Evolutionary conservation across 2,113 vertebrate species (phyloP), one percentile per base, ranked within the genome.

Genomic region (Sula dactylatra): DNA sequence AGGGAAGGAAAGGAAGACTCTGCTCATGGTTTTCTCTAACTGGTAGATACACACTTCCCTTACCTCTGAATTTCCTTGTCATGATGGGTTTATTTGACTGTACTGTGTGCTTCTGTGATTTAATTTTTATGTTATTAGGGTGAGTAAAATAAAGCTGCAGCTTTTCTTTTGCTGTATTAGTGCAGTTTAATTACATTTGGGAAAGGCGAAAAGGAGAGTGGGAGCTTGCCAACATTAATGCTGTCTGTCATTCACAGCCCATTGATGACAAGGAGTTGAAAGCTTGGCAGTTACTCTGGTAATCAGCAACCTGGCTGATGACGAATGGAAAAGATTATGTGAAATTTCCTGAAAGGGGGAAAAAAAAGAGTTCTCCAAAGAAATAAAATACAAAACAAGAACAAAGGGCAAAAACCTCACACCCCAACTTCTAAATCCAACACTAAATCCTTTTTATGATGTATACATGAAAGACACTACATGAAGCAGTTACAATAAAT

Each of bases 201-300:
- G 96, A 97, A 96, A 97, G 93, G 94, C 94, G 88, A 95, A 96
- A 97, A 96, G 89, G 96, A 97, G 95, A 96, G 93, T 97, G 96
- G 95, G 95, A 97, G 94, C 89, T 93, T 97, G 96, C 97, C 97
- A 97, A 96, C 96, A 97, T 97, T 95, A 96, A 97, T 96, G 94
- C 97, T 97, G 97, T 96, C 97, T 97, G 97, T 97, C 97, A 97
- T 97, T 96, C 96, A 97, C 96, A 96, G 94, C 93, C 96, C 94
- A 96, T 97, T 97, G 97, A 97, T 97, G 97, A 97, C 97, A 97
- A 97, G 97, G 97, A 97, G 97, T 96, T 97, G 97, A 97, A 97
- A 97, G 95, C 97, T 97, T 97, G 97, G 97, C 97, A 97, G 91
- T 96, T 97, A 83, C 94, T 96, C 94, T 96, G 91, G 94, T 97